Conservation (phyloP, 2,888 invertebrate genomes). For the Empis livida region DNA sequence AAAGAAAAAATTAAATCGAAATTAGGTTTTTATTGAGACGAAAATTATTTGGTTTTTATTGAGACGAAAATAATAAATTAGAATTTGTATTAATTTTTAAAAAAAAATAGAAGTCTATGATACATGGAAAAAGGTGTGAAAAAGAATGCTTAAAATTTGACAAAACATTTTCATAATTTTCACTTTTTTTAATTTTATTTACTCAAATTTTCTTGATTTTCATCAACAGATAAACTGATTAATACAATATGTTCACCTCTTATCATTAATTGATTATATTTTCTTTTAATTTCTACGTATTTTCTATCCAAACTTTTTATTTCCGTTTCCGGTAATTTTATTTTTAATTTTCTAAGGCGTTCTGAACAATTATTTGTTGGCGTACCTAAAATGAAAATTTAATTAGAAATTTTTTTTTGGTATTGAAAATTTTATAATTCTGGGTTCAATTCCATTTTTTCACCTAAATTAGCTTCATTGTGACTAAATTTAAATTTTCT, state of each 20-base stretch:
- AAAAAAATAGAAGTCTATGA: too few species aligned
- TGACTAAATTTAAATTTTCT: slow-evolving; percentile 35
- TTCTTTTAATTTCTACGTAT: slow-evolving; percentile 51
- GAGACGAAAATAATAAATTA: too few species aligned
- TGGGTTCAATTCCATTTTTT: background rate
- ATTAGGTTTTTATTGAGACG: too few species aligned
- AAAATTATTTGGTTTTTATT: too few species aligned
- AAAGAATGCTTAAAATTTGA: too few species aligned
- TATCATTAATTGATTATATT: slow-evolving; percentile 54
- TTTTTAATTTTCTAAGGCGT: slow-evolving; percentile 37
- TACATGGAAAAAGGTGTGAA: too few species aligned
- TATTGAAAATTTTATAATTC: background rate
- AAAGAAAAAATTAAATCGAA: too few species aligned
- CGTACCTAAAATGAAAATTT: slow-evolving; percentile 26
- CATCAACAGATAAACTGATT: background rate
- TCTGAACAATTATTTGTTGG: slow-evolving; percentile 33
- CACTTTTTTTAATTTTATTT: background rate
- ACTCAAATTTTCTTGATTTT: background rate
- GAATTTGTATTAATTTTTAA: too few species aligned
- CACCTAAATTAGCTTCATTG: slow-evolving; percentile 16
- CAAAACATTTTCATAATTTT: too few species aligned
- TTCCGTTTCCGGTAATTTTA: slow-evolving; percentile 41
- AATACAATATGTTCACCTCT: slow-evolving; percentile 58
- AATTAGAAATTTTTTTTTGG: slow-evolving; percentile 13
- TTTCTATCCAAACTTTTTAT: slow-evolving; percentile 47